Base-by-base conservation (phyloP, 2,888 invertebrate genomes). In the Meliscaeva auricollis region DNA sequence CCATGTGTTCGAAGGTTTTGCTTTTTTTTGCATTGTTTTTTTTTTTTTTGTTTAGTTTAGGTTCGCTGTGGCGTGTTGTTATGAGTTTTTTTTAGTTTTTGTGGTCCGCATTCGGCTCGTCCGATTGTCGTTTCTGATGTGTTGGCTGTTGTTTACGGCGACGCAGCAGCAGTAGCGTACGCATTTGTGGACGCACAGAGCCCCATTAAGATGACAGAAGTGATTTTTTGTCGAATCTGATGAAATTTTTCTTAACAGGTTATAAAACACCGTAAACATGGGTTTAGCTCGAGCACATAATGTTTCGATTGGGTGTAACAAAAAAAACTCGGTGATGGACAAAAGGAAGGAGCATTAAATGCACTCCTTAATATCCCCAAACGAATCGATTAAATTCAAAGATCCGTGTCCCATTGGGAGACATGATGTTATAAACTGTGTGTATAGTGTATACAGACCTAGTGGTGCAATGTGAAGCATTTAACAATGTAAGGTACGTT, bases 311-410 rank as follows among this genome's bases (percentile, higher is more conserved):
- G 85, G 81, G 73, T 81, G 73, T 60, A 81, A 81, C 75, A 81
- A 81, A 85, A 38, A 54, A 58, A 58, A 85, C 85, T 77, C 85
- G 76, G 76, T 73, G 85, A 85, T 81, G 85, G 60, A 50, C 76
- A 75, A 81, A 85, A 74, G 73, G 81, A 76, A 81, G 69, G 72
- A 76, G 81, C 85, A 85, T 81, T 85, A 85, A 85, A 85, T 85
- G 85, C 85, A 85, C 85, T 87, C 82, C 87, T 87, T 87, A 87
- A 87, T 87, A 82, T 87, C 77, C 73, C 74, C 82, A 87, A 87
- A 70, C 85, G 87, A 87, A 87, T 87, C 82, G 87, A 87, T 87
- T 87, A 82, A 82, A 82, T 82, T 81, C 77, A 82, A 87, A 82
- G 87, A 81, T 78, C 66, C 70, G 60, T 82, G 77, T 68, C 77